phyloP scores from a whole-genome alignment of 2,888 invertebrate species.

The Muscina levida region DNA sequence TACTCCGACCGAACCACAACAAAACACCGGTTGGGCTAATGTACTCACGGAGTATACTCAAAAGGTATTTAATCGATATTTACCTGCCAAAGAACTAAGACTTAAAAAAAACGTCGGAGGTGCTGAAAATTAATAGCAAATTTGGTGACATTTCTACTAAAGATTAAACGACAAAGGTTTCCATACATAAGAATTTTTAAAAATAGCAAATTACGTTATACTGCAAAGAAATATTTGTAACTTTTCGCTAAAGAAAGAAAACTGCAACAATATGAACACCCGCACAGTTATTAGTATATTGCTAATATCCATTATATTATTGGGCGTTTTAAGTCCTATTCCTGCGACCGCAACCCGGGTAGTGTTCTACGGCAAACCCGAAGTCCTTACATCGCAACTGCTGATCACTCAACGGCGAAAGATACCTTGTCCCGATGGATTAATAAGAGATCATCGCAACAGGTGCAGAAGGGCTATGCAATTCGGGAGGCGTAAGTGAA shows the following conservation, averaged over 20 bases:
- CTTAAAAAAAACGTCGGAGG: neutral
- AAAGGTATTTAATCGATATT: slow-evolving; percentile 42
- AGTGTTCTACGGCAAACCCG: slow-evolving; percentile 72
- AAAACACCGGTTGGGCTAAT: slow-evolving; percentile 25
- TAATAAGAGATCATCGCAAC: slow-evolving; percentile 75
- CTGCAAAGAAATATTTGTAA: neutral
- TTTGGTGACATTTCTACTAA: neutral
- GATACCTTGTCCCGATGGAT: slow-evolving; percentile 73
- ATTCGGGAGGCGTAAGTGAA: slow-evolving; percentile 70
- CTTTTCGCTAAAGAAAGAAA: slow-evolving; percentile 12
- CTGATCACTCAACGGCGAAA: slow-evolving; percentile 68
- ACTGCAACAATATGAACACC: neutral
- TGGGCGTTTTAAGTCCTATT: slow-evolving; percentile 62
- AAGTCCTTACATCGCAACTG: slow-evolving; percentile 71
- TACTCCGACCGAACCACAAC: slow-evolving; percentile 23
- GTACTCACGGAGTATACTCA: neutral
- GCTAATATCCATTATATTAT: slow-evolving; percentile 66
- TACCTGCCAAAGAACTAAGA: slow-evolving; percentile 32
- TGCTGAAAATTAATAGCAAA: neutral
- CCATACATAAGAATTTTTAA: slow-evolving; percentile 12
- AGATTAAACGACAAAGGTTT: neutral
- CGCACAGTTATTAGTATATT: slow-evolving; percentile 41
- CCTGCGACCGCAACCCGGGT: slow-evolving; percentile 68
- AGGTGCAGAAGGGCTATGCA: slow-evolving; percentile 74
- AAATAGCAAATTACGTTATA: slow-evolving; percentile 35